Evolutionary conservation across 2,113 vertebrate genomes (phyloP), one percentile per base, ranked within the genome.

Genomic region (Elephantulus edwardii): DNA sequence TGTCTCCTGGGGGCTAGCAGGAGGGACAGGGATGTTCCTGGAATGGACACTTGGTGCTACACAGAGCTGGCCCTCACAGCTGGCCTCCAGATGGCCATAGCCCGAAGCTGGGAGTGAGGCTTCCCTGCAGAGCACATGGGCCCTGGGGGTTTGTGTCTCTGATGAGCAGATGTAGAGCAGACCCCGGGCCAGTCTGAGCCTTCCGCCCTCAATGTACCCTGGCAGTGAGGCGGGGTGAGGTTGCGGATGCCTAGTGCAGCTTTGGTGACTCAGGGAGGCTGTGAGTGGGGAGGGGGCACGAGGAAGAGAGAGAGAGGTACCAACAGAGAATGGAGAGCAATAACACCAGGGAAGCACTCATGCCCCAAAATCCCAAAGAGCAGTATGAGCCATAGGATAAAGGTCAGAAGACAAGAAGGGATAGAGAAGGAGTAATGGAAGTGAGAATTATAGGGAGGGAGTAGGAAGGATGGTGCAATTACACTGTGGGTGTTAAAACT

Each of bases 241-340:
- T 26, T 60, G 58, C 9, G 26, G 6, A 28, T 17, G 24, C 33
- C 19, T 14, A 9, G 38, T 24, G 46, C 40, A 50, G 48, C 13
- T 42, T 56, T 26, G 5, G 1, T 46, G 75, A 48, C 10, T 22
- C 7, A 0, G 30, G 5, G 16, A 14, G 44, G 13, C 44, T 30
- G n/a, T 6, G 5, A 14, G n/a, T 56, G 9, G 17, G 26, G 60
- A 12, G 0, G 1, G 0, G 4, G 52, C 6, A 40, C 10, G 35
- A 40, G 26, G 5, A 38, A 22, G 44, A 46, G 44, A 46, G 13
- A 26, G 84, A 50, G 66, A 58, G 64, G 42, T 28, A 17, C 44
- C 5, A 30, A 44, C 12, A 38, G 46, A 77, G 70, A 74, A 71
- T 1, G 2, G 35, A 83, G n/a, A n/a, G n/a, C n/a, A n/a, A n/a